phyloP scores from a whole-genome alignment of 2,113 vertebrate genomes.

The Chloropsis hardwickii region DNA sequence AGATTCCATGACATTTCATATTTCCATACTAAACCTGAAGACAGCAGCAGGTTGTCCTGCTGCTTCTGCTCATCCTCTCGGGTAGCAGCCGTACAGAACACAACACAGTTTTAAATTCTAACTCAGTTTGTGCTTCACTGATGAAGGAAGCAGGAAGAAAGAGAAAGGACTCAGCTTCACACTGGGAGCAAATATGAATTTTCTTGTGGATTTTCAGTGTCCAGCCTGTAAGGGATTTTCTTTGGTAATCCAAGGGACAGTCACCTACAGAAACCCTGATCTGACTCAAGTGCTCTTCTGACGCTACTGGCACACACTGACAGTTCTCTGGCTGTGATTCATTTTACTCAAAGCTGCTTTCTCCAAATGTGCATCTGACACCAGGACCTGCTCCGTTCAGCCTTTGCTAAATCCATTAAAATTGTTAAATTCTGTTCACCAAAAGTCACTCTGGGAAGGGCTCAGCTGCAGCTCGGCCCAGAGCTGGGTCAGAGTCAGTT shows the following conservation, averaged over 20 bases:
- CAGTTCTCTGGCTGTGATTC: not conserved
- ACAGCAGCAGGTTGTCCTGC: not conserved
- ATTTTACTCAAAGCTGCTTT: not conserved
- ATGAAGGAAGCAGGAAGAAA: not conserved
- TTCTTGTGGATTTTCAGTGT: not conserved
- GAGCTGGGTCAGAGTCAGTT: not conserved
- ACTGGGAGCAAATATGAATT: not conserved
- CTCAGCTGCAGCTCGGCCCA: not conserved
- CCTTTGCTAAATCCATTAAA: not conserved
- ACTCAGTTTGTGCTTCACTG: not conserved
- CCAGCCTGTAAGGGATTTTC: not conserved
- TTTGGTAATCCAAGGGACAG: not conserved
- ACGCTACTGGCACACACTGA: not conserved
- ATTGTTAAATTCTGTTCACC: no score
- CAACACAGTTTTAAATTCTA: not conserved
- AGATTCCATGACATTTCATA: not conserved
- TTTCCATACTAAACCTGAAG: not conserved
- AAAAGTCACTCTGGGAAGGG: not conserved
- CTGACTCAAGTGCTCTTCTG: not conserved
- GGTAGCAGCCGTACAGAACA: not conserved
- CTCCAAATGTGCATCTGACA: accelerated
- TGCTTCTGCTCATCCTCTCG: not conserved
- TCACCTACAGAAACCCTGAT: not conserved
- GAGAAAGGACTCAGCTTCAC: not conserved
- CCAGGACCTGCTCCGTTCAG: not conserved